Evolutionary conservation across 2,888 invertebrate species (phyloP).

Genomic region (Dugesia japonica): DNA sequence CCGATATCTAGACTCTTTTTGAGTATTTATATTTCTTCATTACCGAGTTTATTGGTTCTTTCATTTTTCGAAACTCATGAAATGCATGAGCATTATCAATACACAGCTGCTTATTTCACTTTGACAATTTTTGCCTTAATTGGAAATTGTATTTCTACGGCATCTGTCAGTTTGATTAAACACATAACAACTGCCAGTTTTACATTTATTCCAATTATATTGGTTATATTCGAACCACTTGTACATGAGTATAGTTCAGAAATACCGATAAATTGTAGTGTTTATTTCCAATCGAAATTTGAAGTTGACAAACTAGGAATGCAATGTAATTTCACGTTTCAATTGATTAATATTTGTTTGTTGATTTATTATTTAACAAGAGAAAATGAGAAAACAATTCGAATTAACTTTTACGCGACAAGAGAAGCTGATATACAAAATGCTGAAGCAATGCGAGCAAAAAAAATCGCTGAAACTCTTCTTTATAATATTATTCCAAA

Average conservation of each 20-base stretch:
- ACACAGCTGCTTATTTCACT: not conserved
- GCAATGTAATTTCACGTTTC: not conserved
- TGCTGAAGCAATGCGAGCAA: not conserved
- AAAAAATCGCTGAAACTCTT: not conserved
- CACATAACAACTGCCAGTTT: not conserved
- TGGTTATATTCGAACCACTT: not conserved
- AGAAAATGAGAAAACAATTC: conserved; percentile 14
- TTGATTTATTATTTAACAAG: not conserved
- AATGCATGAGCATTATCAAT: not conserved
- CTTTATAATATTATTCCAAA: conserved; percentile 30
- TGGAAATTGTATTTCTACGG: not conserved
- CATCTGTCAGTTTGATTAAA: not conserved
- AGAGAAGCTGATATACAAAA: not conserved
- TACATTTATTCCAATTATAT: not conserved
- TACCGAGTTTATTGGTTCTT: not conserved
- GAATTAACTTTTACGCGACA: not conserved
- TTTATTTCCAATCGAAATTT: no score
- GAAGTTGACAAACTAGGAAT: not conserved
- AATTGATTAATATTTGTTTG: not conserved
- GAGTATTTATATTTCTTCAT: not conserved
- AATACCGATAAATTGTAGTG: no score
- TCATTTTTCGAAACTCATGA: not conserved
- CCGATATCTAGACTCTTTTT: not conserved
- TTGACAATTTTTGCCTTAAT: not conserved
- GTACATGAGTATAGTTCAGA: no score